These are phyloP conservation scores for Habrosyne pyritoides DNA, from an alignment of 2,888 invertebrate species.

Conservation along the genomic window DNA sequence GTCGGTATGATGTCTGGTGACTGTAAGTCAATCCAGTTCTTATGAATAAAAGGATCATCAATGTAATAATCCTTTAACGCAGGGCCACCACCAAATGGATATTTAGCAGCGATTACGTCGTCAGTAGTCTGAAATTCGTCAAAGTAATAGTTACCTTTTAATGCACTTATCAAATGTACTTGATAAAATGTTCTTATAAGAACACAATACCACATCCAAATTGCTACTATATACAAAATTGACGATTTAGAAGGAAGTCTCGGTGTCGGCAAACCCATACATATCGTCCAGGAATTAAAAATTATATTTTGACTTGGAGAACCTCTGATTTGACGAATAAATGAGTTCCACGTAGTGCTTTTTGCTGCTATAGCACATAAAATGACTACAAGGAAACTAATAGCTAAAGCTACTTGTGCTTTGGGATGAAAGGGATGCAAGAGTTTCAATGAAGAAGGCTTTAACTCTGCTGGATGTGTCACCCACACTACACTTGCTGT, in stretches of 20 bases:
- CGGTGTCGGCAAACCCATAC: constrained; percentile 59
- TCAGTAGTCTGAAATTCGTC: constrained; percentile 53
- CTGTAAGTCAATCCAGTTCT: constrained; percentile 53
- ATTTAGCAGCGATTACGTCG: constrained; percentile 53
- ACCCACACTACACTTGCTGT: constrained; percentile 54
- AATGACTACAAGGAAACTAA: constrained; percentile 52
- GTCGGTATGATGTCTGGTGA: constrained; percentile 41
- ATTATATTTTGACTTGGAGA: constrained; percentile 37
- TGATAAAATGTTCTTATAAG: constrained; percentile 69
- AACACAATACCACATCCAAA: constrained; percentile 69
- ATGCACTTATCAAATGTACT: constrained; percentile 60
- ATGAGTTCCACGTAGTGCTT: constrained; percentile 33
- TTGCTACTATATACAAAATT: constrained; percentile 45
- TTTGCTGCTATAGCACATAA: constrained; percentile 44
- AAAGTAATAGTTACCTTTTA: constrained; percentile 58
- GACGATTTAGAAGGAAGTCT: constrained; percentile 52
- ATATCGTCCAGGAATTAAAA: constrained; percentile 62
- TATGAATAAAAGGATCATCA: constrained; percentile 50
- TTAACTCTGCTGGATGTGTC: constrained; percentile 49
- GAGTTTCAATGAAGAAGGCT: constrained; percentile 61
- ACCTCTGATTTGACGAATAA: constrained; percentile 27
- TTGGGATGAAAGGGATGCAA: constrained; percentile 53
- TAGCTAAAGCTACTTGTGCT: constrained; percentile 46
- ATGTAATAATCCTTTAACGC: constrained; percentile 62
- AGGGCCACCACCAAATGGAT: constrained; percentile 59